Conservation (phyloP, 2,888 invertebrate species). For the Boloria euphrosyne region DNA sequence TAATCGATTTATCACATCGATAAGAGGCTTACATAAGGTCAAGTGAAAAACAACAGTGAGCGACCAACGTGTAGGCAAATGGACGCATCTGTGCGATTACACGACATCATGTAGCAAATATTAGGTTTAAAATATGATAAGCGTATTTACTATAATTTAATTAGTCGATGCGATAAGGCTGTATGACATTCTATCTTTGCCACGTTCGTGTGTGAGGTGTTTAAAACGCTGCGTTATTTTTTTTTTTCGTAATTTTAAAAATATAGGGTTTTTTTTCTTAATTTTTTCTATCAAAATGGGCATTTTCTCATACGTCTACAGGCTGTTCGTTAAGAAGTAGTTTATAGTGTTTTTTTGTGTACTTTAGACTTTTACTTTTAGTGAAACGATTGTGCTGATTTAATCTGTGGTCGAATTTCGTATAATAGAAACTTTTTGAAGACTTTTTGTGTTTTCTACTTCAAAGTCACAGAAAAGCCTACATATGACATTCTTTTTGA, state of each 20-base stretch:
- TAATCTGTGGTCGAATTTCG: background rate
- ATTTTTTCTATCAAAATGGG: constrained; percentile 60
- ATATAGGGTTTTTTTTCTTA: background rate
- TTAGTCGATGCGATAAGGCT: constrained; percentile 23
- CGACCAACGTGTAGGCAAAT: constrained; percentile 38
- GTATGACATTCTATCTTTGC: constrained; percentile 23
- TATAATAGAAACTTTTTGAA: constrained; percentile 11
- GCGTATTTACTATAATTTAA: constrained; percentile 33
- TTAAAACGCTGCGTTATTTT: background rate
- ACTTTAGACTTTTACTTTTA: background rate
- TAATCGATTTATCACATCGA: constrained; percentile 26
- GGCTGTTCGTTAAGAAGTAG: constrained; percentile 73
- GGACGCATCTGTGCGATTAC: constrained; percentile 43
- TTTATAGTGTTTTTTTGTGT: constrained; percentile 36
- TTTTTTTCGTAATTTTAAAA: background rate
- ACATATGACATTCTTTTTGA: constrained; percentile 74
- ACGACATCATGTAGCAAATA: background rate
- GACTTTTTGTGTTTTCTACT: constrained; percentile 20
- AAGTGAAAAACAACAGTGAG: constrained; percentile 47
- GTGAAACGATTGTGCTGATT: background rate
- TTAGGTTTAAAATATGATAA: constrained; percentile 22
- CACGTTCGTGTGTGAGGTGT: constrained; percentile 23
- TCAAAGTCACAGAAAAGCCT: constrained; percentile 59
- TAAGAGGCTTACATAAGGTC: constrained; percentile 33
- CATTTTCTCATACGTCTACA: constrained; percentile 72